phyloP scores from a whole-genome alignment of 2,888 invertebrate genomes.

The Chymomyza procnemis region DNA sequence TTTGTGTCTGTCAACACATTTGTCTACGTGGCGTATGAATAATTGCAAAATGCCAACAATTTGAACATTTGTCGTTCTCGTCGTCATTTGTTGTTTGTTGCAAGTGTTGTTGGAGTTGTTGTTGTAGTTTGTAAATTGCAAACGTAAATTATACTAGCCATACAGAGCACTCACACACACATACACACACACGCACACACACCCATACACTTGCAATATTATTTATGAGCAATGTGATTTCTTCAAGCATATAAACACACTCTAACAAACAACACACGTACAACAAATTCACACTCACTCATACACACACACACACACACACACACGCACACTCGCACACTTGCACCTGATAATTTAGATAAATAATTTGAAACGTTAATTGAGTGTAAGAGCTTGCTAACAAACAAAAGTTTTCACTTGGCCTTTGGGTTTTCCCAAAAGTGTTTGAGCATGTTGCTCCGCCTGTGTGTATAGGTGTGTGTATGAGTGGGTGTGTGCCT shows the following conservation, averaged over 20 bases:
- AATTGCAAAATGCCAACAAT: constrained; percentile 70
- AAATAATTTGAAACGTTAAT: constrained; percentile 71
- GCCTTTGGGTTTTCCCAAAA: constrained; percentile 9
- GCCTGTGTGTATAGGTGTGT: too few relatives aligned
- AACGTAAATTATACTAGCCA: constrained; percentile 1
- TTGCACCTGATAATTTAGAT: constrained; percentile 54
- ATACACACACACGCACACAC: constrained; percentile 23
- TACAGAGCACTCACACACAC: background rate
- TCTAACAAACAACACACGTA: background rate
- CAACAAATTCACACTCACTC: constrained; percentile 13
- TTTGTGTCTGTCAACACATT: constrained; percentile 63
- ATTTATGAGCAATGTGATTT: constrained; percentile 32
- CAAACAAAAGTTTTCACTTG: constrained; percentile 45
- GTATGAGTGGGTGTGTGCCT: background rate
- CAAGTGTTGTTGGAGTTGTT: constrained; percentile 6
- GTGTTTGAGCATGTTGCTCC: background rate
- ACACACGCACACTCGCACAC: background rate
- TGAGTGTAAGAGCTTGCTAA: constrained; percentile 63
- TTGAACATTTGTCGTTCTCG: constrained; percentile 54
- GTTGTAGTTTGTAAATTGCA: constrained; percentile 4
- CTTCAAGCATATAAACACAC: constrained; percentile 25
- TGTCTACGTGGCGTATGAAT: constrained; percentile 73
- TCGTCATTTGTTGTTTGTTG: constrained; percentile 1
- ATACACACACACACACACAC: background rate
- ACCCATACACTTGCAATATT: constrained; percentile 28